A percentile compares a stretch with the other conserved stretches of the same genome.
Conservation (phyloP, 2,797 vertebrate genomes). For the Bradypus variegatus region DNA sequence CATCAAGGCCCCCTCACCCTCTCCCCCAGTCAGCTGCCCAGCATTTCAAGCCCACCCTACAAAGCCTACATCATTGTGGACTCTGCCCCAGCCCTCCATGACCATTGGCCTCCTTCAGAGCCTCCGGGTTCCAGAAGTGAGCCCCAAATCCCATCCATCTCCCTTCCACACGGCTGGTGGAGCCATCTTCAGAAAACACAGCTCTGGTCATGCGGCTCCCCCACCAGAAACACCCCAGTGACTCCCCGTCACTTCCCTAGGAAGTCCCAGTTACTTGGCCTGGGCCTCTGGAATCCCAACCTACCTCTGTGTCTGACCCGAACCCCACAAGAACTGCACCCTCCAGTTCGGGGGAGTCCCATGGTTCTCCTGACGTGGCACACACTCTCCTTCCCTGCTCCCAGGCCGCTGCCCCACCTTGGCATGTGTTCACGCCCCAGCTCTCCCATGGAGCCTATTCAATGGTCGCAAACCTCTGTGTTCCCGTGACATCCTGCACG, state of each 20-base stretch:
- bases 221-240: not conserved
- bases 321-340: not conserved
- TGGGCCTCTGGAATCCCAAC: not conserved
- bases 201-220: not conserved
- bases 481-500: not conserved
- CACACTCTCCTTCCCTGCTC: not conserved
- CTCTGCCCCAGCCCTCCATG: not conserved
- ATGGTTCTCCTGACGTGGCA: not conserved
- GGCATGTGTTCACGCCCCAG: not conserved
- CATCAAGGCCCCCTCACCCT: not conserved
- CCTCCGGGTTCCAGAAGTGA: not conserved
- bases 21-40: too few relatives aligned
- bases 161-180: not conserved
- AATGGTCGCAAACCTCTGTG: not conserved
- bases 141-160: not conserved
- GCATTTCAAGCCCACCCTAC: too few relatives aligned
- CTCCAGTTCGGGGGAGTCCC: not conserved
- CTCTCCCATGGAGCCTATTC: not conserved
- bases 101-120: not conserved
- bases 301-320: not conserved
- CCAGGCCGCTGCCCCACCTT: not conserved
- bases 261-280: not conserved
- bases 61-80: not conserved
- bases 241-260: not conserved
- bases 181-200: constrained; percentile 4